Conservation (phyloP, 2,888 invertebrate species). For the Venusia cambrica region DNA sequence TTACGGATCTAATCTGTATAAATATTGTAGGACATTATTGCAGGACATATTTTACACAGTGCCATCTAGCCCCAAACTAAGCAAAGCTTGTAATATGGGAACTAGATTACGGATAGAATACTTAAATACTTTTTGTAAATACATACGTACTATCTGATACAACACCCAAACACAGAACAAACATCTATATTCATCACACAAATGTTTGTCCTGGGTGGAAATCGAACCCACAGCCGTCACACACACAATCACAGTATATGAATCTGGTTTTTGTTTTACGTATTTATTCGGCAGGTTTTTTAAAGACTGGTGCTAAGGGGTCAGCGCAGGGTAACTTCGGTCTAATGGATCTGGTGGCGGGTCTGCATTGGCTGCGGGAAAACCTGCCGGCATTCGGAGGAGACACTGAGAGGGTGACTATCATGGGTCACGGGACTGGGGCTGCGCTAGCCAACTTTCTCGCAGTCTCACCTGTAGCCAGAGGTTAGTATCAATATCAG, state of each 20-base stretch:
- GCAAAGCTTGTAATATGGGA: too few species aligned
- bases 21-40: too few species aligned
- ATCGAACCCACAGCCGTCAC: too few species aligned
- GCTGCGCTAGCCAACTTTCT: slow-evolving; percentile 98
- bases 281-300: slow-evolving; percentile 84
- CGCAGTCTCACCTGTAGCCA: slow-evolving; percentile 96
- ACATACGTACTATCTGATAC: too few species aligned
- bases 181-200: too few species aligned
- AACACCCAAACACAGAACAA: too few species aligned
- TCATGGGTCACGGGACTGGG: slow-evolving; percentile 98
- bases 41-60: too few species aligned
- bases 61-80: too few species aligned
- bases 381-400: slow-evolving; percentile 98
- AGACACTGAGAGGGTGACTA: slow-evolving; percentile 94
- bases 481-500: slow-evolving; percentile 82
- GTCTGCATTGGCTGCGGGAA: slow-evolving; percentile 97
- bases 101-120: too few species aligned
- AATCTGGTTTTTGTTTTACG: slow-evolving; percentile 3
- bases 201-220: too few species aligned
- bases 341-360: slow-evolving; percentile 95
- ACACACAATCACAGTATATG: too few species aligned
- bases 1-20: slow-evolving; percentile 5
- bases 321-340: slow-evolving; percentile 96
- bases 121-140: too few species aligned
- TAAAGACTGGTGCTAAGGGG: slow-evolving; percentile 93